phyloP scores from a whole-genome alignment of 2,113 vertebrate genomes.

The Etheostoma spectabile region DNA sequence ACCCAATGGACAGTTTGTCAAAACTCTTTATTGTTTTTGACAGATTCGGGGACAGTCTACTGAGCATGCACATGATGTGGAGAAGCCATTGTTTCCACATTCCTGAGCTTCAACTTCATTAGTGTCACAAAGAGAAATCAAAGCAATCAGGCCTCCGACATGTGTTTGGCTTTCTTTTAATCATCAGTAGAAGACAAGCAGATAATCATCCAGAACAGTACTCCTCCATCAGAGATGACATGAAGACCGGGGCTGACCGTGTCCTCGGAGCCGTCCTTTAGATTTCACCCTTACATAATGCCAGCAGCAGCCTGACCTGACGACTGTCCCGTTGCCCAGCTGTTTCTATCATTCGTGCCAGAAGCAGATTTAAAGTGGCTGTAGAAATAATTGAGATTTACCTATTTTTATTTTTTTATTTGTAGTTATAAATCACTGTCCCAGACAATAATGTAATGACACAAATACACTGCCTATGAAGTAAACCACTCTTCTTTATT shows the following conservation, averaged over 20 bases:
- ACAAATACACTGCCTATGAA: too few relatives aligned
- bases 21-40: not conserved
- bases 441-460: too few relatives aligned
- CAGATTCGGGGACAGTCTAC: not conserved
- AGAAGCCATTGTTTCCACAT: not conserved
- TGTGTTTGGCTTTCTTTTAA: not conserved
- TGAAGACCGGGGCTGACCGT: not conserved
- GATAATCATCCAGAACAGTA: too few relatives aligned
- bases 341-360: constrained; percentile 18
- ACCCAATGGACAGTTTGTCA: not conserved
- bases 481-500: too few relatives aligned
- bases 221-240: not conserved
- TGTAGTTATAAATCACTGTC: too few relatives aligned
- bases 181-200: not conserved
- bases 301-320: constrained; percentile 14
- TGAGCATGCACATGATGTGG: not conserved
- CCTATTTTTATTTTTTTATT: too few relatives aligned
- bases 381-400: too few relatives aligned
- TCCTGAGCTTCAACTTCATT: not conserved
- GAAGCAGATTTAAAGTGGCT: constrained; percentile 5
- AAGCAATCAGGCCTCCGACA: not conserved
- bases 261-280: not conserved
- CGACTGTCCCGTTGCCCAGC: constrained; percentile 20
- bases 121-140: not conserved
- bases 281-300: constrained; percentile 28